A percentile compares a stretch with the other conserved stretches of the same genome.
Evolutionary conservation across 2,888 invertebrate species (phyloP).

Genomic region (Chrysina gloriosa): DNA sequence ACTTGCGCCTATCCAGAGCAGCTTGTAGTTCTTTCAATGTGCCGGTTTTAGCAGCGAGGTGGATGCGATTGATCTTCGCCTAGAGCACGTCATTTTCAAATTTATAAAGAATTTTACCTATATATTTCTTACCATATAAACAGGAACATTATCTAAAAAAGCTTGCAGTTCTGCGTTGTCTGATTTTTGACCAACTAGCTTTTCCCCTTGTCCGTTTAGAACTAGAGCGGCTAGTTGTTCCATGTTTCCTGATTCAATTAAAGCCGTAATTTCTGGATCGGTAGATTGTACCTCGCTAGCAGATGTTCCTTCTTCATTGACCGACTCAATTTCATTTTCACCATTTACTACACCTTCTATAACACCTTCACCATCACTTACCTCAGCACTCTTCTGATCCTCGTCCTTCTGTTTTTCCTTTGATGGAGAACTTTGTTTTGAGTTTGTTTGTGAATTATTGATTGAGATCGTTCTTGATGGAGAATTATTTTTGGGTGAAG

Average conservation of each 20-base stretch:
- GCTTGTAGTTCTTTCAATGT: constrained; percentile 86
- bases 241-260: constrained; percentile 83
- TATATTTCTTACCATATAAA: constrained; percentile 79
- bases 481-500: constrained; percentile 35
- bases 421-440: constrained; percentile 43
- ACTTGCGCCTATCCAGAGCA: constrained; percentile 88
- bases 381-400: neutral
- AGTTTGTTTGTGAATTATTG: constrained; percentile 45
- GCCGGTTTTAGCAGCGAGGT: constrained; percentile 86
- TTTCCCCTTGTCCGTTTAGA: constrained; percentile 87
- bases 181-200: constrained; percentile 77
- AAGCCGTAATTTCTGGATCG: constrained; percentile 74
- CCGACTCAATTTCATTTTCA: constrained; percentile 62
- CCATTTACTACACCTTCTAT: constrained; percentile 65
- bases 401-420: constrained; percentile 9
- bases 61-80: constrained; percentile 91
- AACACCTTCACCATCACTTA: constrained; percentile 58
- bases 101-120: neutral
- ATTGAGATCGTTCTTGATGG: neutral
- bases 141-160: constrained; percentile 87
- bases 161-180: constrained; percentile 84
- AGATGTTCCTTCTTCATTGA: constrained; percentile 65
- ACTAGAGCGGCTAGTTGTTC: constrained; percentile 91
- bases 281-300: constrained; percentile 67
- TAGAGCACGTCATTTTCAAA: constrained; percentile 58